These are phyloP conservation scores for Allygus modestus DNA, from an alignment of 2,888 invertebrate genomes.

Conservation along the genomic window DNA sequence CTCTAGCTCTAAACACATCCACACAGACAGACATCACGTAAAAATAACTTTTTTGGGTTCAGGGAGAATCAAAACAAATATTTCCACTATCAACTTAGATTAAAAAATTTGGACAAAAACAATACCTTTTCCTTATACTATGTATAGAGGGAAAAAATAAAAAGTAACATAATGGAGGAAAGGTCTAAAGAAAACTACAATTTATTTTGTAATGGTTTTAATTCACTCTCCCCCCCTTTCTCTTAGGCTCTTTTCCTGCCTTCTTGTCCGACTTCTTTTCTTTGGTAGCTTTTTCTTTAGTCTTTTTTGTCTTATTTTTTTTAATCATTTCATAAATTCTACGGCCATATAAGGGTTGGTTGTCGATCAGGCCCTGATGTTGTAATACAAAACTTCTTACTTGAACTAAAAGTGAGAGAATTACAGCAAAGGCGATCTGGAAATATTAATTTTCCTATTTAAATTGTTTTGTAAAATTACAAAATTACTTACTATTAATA, in stretches of 20 bases:
- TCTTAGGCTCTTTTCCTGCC: background rate
- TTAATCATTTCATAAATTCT: conserved; percentile 22
- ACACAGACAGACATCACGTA: too few relatives aligned
- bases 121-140: too few relatives aligned
- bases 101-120: too few relatives aligned
- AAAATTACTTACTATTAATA: too few relatives aligned
- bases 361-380: background rate
- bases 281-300: background rate
- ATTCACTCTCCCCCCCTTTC: conserved; percentile 10
- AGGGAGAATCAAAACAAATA: too few relatives aligned
- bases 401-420: conserved; percentile 10
- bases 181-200: too few relatives aligned
- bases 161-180: too few relatives aligned
- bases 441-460: background rate
- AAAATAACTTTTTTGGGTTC: too few relatives aligned
- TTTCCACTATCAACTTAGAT: too few relatives aligned
- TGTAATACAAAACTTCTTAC: conserved; percentile 4
- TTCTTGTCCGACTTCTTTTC: conserved; percentile 33
- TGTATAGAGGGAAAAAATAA: too few relatives aligned
- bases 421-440: conserved; percentile 18
- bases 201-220: background rate
- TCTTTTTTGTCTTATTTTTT: conserved; percentile 6
- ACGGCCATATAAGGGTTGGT: background rate
- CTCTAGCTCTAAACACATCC: too few relatives aligned
- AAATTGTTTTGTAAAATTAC: too few relatives aligned